These are phyloP conservation scores for Potamarius usumacintae DNA, from an alignment of 2,113 vertebrate genomes.

Conservation along the genomic window DNA sequence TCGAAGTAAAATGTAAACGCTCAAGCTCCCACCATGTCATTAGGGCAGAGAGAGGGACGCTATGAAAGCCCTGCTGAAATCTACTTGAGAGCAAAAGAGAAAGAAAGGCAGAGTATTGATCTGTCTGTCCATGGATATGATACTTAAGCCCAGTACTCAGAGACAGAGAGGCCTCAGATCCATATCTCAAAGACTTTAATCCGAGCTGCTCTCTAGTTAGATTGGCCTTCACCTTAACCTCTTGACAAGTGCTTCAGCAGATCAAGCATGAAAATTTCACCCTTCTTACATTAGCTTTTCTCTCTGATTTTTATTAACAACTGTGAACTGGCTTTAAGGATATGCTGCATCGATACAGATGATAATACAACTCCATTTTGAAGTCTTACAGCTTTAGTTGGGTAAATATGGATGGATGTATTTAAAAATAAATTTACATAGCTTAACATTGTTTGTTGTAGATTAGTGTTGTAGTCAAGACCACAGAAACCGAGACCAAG, in stretches of 20 bases:
- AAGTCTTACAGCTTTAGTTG: neutral
- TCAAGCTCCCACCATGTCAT: slow-evolving; percentile 83
- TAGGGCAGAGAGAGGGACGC: slow-evolving; percentile 82
- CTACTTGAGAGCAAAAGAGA: slow-evolving; percentile 85
- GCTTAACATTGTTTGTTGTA: neutral
- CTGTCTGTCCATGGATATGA: slow-evolving; percentile 95
- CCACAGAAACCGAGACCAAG: no score
- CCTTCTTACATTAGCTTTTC: slow-evolving; percentile 64
- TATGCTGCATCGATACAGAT: neutral
- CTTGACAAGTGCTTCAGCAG: slow-evolving; percentile 78
- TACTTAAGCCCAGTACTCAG: slow-evolving; percentile 91
- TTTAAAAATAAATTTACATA: neutral
- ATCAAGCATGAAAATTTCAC: slow-evolving; percentile 78
- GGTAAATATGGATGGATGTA: neutral
- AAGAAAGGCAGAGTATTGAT: slow-evolving; percentile 90
- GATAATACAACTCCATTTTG: neutral
- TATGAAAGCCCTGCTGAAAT: slow-evolving; percentile 88
- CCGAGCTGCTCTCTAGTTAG: slow-evolving; percentile 77
- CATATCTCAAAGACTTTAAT: slow-evolving; percentile 93
- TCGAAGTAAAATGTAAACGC: slow-evolving; percentile 79
- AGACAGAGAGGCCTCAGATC: slow-evolving; percentile 83
- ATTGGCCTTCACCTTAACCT: slow-evolving; percentile 81
- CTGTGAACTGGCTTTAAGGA: neutral
- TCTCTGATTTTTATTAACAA: slow-evolving; percentile 9
- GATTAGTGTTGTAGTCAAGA: neutral